Percentiles rank a stretch among this genome's conserved stretches.
Conservation (phyloP, 64 coral and sea anemone genomes). For the Trachythela sp. region DNA sequence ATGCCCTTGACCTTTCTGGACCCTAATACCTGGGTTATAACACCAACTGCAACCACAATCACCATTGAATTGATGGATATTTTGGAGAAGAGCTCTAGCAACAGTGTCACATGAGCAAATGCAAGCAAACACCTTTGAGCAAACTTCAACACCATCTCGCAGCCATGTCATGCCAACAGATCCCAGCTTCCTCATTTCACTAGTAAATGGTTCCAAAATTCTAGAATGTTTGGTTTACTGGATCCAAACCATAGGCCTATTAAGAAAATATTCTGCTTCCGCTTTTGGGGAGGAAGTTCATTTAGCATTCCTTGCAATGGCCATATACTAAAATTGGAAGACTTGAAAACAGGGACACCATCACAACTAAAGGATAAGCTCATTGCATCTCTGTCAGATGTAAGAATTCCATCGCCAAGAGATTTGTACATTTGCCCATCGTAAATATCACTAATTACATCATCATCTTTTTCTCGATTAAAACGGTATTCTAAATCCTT, state of each 20-base stretch:
- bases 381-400: not conserved
- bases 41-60: not conserved
- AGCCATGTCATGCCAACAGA: not conserved
- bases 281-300: not conserved
- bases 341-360: not conserved
- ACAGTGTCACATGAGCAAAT: conserved; percentile 24
- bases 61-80: conserved; percentile 17
- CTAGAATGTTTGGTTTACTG: not conserved
- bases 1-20: conserved; percentile 8
- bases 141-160: not conserved
- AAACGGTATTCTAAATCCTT: not conserved
- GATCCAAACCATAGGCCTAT: not conserved
- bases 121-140: conserved; percentile 3
- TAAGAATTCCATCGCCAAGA: not conserved
- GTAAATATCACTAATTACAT: conserved; percentile 12
- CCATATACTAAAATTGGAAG: not conserved
- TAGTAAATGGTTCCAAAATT: conserved; percentile 22
- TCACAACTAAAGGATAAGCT: conserved; percentile 12
- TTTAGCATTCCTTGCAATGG: conserved; percentile 3
- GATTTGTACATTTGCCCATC: not conserved
- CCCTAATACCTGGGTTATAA: not conserved
- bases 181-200: not conserved
- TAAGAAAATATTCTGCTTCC: conserved; percentile 17
- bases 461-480: not conserved
- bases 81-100: not conserved